Base-by-base conservation (phyloP, 2,888 invertebrate genomes). In the Drosophila acutilabella region DNA sequence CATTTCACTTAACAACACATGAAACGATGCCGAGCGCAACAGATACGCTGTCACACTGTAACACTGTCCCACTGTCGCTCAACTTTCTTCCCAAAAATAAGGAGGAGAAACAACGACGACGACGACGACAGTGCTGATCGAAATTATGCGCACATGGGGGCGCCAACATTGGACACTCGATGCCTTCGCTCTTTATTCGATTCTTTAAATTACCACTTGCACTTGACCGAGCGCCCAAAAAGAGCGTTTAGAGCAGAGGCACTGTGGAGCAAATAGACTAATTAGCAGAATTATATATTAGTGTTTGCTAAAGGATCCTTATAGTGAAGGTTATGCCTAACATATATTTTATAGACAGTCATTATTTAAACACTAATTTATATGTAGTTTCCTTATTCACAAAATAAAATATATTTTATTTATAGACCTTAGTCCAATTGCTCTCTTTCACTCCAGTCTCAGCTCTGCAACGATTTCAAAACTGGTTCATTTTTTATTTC, bases 191-290 rank as follows among this genome's bases (percentile, higher is more conserved):
- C 69, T 71, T 72, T 76, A 62, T 20, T 59, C 81, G 78, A 86
- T 85, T 88, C 85, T 86, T 85, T 85, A 85, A 88, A 86, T 81
- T 88, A 80, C 83, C 85, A 83, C 88, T 85, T 85, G 88, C 83
- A 81, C 83, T 85, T 88, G 85, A 85, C 82, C 81, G 82, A 78
- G 69, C 73, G 80, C 7, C 53, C 38, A 33, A 41, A 33, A 41
- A 62, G 40, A 57, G 62, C 60, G 53, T 53, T 64, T 64, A 56
- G 44, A 44, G 36, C 38, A 52, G 64, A 13, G 7, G 74, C 48
- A 77, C 78, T 53, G 77, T 78, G 78, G 80, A 18, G 0, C 7
- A 10, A 16, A 0, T 14, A 4, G 1, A 4, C 4, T 13, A 33
- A 44, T 42, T 30, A n/a, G 0, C 16, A 30, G 26, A 42, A 41